These are phyloP conservation scores for Lindbergichthys nudifrons DNA, from an alignment of 2,797 vertebrate species.

Conservation along the genomic window DNA sequence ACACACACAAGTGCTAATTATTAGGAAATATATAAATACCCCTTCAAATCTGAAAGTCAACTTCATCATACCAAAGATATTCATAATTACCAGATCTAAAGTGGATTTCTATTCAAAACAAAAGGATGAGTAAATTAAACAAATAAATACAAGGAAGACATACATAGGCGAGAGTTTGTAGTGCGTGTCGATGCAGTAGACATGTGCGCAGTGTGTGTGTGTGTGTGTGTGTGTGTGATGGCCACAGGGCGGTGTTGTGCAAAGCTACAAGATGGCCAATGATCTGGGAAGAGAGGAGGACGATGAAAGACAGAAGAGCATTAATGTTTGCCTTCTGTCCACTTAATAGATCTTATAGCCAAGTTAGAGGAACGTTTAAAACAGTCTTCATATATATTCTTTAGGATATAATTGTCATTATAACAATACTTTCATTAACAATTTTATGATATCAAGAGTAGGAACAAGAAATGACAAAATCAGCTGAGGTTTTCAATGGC, in stretches of 20 bases:
- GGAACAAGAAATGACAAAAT: conserved; percentile 72
- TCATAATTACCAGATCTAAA: conserved; percentile 48
- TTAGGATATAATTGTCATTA: conserved; percentile 72
- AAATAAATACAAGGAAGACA: conserved; percentile 80
- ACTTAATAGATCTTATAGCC: conserved; percentile 76
- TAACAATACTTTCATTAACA: conserved; percentile 69
- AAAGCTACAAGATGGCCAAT: conserved; percentile 81
- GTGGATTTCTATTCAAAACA: conserved; percentile 52
- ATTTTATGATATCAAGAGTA: conserved; percentile 73
- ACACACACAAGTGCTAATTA: conserved; percentile 32
- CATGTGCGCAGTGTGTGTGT: conserved; percentile 34
- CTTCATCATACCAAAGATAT: conserved; percentile 53
- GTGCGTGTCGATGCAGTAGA: conserved; percentile 20
- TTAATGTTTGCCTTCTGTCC: conserved; percentile 59
- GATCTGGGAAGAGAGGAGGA: conserved; percentile 70
- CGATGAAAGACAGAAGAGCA: conserved; percentile 52
- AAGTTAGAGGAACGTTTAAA: conserved; percentile 80
- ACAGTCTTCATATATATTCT: conserved; percentile 83
- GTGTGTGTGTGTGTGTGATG: conserved; percentile 53
- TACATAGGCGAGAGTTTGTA: conserved; percentile 52
- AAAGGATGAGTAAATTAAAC: conserved; percentile 53
- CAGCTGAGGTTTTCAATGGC: conserved; percentile 81
- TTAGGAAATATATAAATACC: conserved; percentile 52
- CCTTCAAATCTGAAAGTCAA: conserved; percentile 41
- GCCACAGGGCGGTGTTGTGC: conserved; percentile 76